Base-by-base conservation (phyloP, 2,797 vertebrate species). In the Pterois miles region DNA sequence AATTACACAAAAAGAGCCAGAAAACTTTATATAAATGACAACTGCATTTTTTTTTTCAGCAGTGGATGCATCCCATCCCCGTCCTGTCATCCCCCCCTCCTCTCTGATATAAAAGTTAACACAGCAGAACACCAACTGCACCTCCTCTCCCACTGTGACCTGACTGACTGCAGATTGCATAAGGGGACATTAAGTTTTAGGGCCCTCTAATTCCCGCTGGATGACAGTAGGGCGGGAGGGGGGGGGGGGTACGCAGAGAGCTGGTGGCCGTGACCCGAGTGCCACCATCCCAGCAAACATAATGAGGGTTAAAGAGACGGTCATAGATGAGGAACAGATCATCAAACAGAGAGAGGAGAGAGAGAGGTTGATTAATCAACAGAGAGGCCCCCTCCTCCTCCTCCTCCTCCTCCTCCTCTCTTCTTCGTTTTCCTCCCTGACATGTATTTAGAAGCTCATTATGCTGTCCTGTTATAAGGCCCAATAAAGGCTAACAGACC, bases 141-240 rank as follows among this genome's bases (percentile, higher is more conserved):
- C 83, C 90, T 88, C 83, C 84, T 86, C 83, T 89, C 79, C 78
- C 77, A 13, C 81, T 81, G 78, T 66, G 87, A 85, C 90, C 90
- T 84, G 83, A 90, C 92, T 89, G 84, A 80, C 87, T 90, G 88
- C 88, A 90, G 91, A 94, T 90, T 91, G 90, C 89, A 90, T 85
- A 78, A 81, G 78, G 94, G 93, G 81, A 92, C 93, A 94, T 95
- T 95, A 95, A 93, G 87, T 94, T 96, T 96, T 92, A 96, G 91
- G 87, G 83, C 88, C 85, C 80, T 89, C 83, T 87, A 89, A 94
- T 94, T 92, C 84, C 88, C 36, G 6, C 74, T 78, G 82, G 83
- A 73, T 91, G 88, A 92, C 90, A 91, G 90, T 69, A n/a, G n/a
- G n/a, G n/a, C n/a, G n/a, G n/a, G n/a, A n/a, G n/a, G n/a, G n/a